Base-by-base conservation (phyloP, 2,113 vertebrate species). In the Corvus hawaiiensis region DNA sequence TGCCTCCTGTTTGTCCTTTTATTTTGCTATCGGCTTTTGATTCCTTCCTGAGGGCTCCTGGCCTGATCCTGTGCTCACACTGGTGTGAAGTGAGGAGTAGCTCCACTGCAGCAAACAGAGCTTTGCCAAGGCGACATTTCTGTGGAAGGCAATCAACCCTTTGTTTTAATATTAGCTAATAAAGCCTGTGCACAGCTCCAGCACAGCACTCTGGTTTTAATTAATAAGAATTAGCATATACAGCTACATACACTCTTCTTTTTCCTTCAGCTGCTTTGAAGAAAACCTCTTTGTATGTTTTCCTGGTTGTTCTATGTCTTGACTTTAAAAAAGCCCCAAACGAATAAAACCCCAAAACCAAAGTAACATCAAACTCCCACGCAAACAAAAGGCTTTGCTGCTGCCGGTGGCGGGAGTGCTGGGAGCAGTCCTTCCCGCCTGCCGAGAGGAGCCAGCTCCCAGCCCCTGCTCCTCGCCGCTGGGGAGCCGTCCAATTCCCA, bases 141-240 rank as follows among this genome's bases (percentile, higher is more conserved):
- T 78, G 66, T 49, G 54, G 77, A 91, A 92, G 59, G 41, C 37
- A 0, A 81, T 66, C 63, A 84, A 44, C 56, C 58, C 56, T 93
- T 93, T 93, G 73, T 95, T 95, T 94, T 93, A 86, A 86, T 89
- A 81, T 93, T 94, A 90, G 61, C 73, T 95, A 81, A 90, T 96
- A 92, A 92, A 93, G 76, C 58, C 68, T 41, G 39, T 87, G 86
- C 56, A 16, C 79, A 44, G 73, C 80, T 87, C 84, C 91, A 92
- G 64, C 77, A 41, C 48, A 68, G 74, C 23, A 8, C 71, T 95
- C 87, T 91, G 81, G 48, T 62, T 95, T 97, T 96, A 95, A 97
- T 96, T 96, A 97, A 78, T 96, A 81, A 76, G 37, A 91, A 95
- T 97, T 96, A 97, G 74, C 93, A 96, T 96, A 89, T 39, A 52